These are phyloP conservation scores for Tapera naevia DNA, from an alignment of 2,797 vertebrate species.

Conservation along the genomic window DNA sequence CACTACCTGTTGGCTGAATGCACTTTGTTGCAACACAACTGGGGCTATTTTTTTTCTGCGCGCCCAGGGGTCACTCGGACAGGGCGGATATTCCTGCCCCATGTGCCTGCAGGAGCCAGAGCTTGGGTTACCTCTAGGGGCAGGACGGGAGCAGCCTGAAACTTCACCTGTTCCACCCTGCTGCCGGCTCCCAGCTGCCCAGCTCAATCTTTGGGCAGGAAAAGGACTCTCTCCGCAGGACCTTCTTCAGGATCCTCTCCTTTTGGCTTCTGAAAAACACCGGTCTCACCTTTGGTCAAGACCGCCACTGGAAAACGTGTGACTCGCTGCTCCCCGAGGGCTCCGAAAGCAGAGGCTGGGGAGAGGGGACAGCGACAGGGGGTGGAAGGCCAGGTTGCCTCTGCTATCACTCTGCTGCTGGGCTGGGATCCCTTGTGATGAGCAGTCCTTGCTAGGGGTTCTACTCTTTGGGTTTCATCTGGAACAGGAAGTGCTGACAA, in stretches of 20 bases:
- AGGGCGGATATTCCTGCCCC: neutral
- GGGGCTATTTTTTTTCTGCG: conserved; percentile 35
- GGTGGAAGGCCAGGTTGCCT: neutral
- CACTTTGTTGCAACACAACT: conserved; percentile 68
- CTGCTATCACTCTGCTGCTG: neutral
- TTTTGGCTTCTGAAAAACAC: conserved; percentile 62
- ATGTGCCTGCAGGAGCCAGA: neutral
- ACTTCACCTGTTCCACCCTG: neutral
- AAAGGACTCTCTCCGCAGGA: conserved; percentile 47
- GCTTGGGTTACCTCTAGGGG: neutral
- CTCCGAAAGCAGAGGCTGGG: neutral
- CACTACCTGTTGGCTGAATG: conserved; percentile 76
- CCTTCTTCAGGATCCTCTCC: conserved; percentile 39
- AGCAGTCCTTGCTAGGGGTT: conserved; percentile 73
- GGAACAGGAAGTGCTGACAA: conserved; percentile 75
- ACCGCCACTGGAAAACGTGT: neutral
- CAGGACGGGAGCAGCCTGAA: conserved; percentile 18
- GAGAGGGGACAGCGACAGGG: neutral
- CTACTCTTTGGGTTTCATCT: conserved; percentile 78
- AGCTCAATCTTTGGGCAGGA: conserved; percentile 52
- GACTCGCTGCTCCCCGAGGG: rapidly evolving
- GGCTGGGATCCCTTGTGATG: conserved; percentile 61
- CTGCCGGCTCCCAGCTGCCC: neutral
- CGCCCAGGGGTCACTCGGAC: neutral
- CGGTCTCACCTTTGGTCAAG: neutral